Evolutionary conservation across 2,888 invertebrate species (phyloP).

Genomic region (Ophion obscuratus): DNA sequence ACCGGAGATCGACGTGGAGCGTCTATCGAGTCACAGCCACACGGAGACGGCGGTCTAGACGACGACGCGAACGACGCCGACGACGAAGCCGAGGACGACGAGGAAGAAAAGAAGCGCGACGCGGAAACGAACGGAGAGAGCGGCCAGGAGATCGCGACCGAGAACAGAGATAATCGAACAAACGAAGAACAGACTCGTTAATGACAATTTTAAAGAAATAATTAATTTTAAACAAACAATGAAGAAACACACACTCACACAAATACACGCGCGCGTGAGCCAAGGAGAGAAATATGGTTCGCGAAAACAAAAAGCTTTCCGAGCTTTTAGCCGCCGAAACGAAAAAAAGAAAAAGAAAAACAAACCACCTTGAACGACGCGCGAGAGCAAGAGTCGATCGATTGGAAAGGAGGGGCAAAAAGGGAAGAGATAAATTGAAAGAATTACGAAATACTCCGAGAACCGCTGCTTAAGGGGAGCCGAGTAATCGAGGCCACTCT

Average conservation of each 20-base stretch:
- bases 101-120: not conserved
- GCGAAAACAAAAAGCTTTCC: not conserved
- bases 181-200: constrained; percentile 24
- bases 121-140: not conserved
- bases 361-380: not conserved
- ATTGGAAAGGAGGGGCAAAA: constrained; percentile 11
- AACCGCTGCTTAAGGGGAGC: constrained; percentile 34
- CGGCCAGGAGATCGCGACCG: not conserved
- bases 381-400: constrained; percentile 14
- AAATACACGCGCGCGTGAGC: not conserved
- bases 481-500: constrained; percentile 53
- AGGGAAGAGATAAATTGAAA: not conserved
- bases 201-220: constrained; percentile 7
- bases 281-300: not conserved
- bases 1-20: constrained; percentile 96
- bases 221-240: not conserved
- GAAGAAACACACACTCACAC: not conserved
- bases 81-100: constrained; percentile 13
- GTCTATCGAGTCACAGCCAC: constrained; percentile 96
- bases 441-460: constrained; percentile 26
- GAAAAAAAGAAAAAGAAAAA: not conserved
- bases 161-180: constrained; percentile 7
- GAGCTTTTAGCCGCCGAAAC: not conserved
- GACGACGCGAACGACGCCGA: constrained; percentile 66
- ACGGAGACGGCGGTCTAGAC: constrained; percentile 96